phyloP scores from a whole-genome alignment of 2,888 invertebrate species.

The Epirrhoe tristata region DNA sequence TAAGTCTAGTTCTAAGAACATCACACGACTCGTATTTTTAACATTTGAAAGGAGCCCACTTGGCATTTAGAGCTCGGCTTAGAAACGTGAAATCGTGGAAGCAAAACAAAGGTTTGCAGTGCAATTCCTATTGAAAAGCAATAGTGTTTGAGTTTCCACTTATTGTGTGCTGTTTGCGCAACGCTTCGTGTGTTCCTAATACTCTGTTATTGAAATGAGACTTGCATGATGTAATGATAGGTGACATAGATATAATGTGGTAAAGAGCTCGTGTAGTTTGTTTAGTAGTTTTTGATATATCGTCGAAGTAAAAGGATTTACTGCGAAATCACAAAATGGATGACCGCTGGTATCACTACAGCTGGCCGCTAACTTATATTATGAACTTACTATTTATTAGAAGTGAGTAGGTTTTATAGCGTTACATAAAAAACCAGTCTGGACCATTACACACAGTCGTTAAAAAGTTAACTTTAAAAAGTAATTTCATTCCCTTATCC shows the following conservation, averaged over 20 bases:
- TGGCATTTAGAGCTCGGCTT: constrained; percentile 19
- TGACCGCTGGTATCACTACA: no score
- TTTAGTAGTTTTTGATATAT: no score
- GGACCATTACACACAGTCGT: no score
- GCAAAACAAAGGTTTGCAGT: constrained; percentile 19
- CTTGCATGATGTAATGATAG: constrained; percentile 13
- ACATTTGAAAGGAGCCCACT: constrained; percentile 32
- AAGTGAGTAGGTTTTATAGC: no score
- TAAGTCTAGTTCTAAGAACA: constrained; percentile 18
- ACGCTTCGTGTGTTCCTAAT: constrained; percentile 18
- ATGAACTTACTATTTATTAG: no score
- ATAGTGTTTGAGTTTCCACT: constrained; percentile 20
- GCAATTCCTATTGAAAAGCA: constrained; percentile 19
- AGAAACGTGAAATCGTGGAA: constrained; percentile 25
- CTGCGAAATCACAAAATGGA: no score
- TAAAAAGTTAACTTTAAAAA: no score
- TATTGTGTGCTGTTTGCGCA: constrained; percentile 27
- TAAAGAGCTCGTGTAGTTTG: no score
- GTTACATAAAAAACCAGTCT: no score
- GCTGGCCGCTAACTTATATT: no score
- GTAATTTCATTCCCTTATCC: no score
- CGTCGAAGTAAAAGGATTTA: no score
- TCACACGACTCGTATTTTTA: constrained; percentile 41
- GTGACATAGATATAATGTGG: background rate
- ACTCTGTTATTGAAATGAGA: constrained; percentile 23